These are phyloP conservation scores for Homarus gammarus DNA, from an alignment of 2,888 invertebrate species.

Conservation along the genomic window DNA sequence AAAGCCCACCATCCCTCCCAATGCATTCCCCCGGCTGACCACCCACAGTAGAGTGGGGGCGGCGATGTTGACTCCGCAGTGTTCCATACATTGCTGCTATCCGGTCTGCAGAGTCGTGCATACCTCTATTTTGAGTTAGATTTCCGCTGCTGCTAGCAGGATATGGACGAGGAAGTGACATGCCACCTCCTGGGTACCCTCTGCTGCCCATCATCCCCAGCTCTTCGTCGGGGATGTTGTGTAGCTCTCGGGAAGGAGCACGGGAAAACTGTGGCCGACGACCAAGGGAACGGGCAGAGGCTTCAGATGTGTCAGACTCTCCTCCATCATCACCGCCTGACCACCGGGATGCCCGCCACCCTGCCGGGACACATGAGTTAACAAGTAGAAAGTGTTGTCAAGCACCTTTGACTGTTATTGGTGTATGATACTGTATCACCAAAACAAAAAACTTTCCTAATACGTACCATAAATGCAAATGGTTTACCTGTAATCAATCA, in stretches of 20 bases:
- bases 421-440: no score
- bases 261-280: conserved; percentile 67
- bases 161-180: conserved; percentile 64
- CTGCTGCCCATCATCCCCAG: conserved; percentile 2
- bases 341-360: conserved; percentile 65
- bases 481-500: no score
- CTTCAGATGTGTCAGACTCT: conserved; percentile 65
- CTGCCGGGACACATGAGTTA: conserved; percentile 29
- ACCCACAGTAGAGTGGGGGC: conserved; percentile 68
- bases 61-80: conserved; percentile 51
- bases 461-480: no score
- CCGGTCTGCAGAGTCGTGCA: conserved; percentile 58
- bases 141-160: conserved; percentile 37
- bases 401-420: no score
- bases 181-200: conserved; percentile 42
- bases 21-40: conserved; percentile 73
- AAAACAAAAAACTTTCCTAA: no score
- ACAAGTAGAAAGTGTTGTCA: neutral
- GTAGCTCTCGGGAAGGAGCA: conserved; percentile 62
- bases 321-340: conserved; percentile 67
- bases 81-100: conserved; percentile 70
- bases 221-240: conserved; percentile 66
- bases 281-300: conserved; percentile 53
- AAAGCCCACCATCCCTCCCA: conserved; percentile 76
- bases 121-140: conserved; percentile 23